Evolutionary conservation across 2,113 vertebrate species (phyloP), one percentile per base, ranked within the genome.

Genomic region (Columbina picui): DNA sequence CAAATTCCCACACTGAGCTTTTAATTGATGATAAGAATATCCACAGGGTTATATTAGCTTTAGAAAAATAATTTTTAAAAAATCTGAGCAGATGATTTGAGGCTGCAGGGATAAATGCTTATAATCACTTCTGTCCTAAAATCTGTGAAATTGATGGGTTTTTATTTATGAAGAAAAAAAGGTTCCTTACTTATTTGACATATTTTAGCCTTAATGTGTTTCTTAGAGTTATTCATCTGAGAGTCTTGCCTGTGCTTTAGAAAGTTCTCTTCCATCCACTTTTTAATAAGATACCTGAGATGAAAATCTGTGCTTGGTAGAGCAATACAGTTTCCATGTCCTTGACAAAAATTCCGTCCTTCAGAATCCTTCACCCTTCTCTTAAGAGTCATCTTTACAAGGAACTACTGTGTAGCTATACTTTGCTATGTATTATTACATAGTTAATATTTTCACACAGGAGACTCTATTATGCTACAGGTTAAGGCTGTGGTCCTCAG

Each of bases 11-110:
- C 53, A 83, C 53, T 84, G 76, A 95, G 81, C 57, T 97, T 87
- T 92, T 80, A 91, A 43, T 90, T 94, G 53, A 57, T 53, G 96
- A 93, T 85, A 94, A 77, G 79, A 88, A 75, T 94, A 96, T 75
- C 80, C 45, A 39, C 55, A 87, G 71, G 50, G 43, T 26, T 94
- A 34, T 86, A 90, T 81, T 96, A 96, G 84, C 39, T 96, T 94
- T 87, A 55, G 30, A 41, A 77, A 92, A 71, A 65, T 17, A 50
- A 23, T 45, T 45, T 9, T 9, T 60, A 77, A 14, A 11, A 63
- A 50, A 67, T 10, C 21, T 19, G 50, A 70, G 68, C 16, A 92
- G 34, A 32, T 53, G 67, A 49, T 89, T 56, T 84, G 25, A 25
- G 23, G 32, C 8, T 93, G 90, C 32, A 69, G 32, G 59, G 57